phyloP scores from a whole-genome alignment of 1,140 invertebrate genomes.

The Achatina immaculata region DNA sequence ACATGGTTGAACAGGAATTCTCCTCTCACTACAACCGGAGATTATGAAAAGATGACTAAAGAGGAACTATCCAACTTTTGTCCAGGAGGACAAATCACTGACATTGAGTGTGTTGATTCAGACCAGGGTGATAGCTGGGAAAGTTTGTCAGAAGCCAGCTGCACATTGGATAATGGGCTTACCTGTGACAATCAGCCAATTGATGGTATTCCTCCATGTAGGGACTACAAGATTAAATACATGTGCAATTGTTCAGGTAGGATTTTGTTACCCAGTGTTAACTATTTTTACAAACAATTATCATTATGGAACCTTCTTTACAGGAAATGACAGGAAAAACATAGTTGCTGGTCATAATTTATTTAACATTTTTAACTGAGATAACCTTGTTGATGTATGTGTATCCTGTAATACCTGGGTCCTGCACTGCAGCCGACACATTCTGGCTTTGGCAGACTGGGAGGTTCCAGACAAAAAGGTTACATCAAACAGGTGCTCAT shows the following conservation, averaged over 20 bases:
- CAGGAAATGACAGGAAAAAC: background rate
- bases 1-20: constrained; percentile 60
- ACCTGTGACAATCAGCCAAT: constrained; percentile 53
- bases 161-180: constrained; percentile 48
- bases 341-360: too few species aligned
- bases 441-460: too few species aligned
- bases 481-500: too few species aligned
- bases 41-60: constrained; percentile 49
- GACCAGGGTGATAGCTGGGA: constrained; percentile 36
- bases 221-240: constrained; percentile 70
- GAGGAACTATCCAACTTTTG: constrained; percentile 45
- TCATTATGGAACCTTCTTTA: background rate
- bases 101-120: constrained; percentile 57
- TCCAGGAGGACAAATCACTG: constrained; percentile 45
- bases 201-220: constrained; percentile 58
- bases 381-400: too few species aligned
- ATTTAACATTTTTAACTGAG: too few species aligned
- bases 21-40: constrained; percentile 44
- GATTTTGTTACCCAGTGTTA: background rate
- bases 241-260: constrained; percentile 65
- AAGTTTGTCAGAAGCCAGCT: constrained; percentile 51
- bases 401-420: too few species aligned
- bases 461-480: too few species aligned
- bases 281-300: background rate
- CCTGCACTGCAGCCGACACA: too few species aligned